Evolutionary conservation across 1,140 invertebrate species (phyloP), one percentile per base, ranked within the genome.

Genomic region (Halyomorpha halys): DNA sequence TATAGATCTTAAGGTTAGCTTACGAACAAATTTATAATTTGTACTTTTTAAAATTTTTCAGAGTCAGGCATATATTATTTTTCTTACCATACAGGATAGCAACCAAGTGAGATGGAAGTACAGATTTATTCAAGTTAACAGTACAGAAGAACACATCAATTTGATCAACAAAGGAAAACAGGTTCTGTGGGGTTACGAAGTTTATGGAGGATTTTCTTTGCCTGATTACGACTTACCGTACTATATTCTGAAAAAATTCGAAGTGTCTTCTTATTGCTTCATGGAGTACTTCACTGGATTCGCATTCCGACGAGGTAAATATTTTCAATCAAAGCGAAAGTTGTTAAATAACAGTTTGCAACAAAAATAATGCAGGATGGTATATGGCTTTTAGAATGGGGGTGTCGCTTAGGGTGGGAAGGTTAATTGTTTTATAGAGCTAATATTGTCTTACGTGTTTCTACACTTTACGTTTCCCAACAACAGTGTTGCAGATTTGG

Each of bases 281-380:
- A 49, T 49, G 47, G 47, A 49, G 47, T 49, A 49, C 47, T 49
- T 49, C n/a, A 49, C n/a, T 19, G 47, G 47, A 49, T 49, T 49
- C 21, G 47, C 47, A 11, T 3, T 49, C 2, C 5, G 47, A 16
- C n/a, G n/a, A 49, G 47, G 47, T 49, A 5, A 49, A 16, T 11
- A n/a, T 21, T 39, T 39, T 9, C 13, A 11, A 39, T 13, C 34
- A 2, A 39, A 4, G 8, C 3, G 8, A 30, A 39, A 11, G 34
- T 13, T 39, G 6, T 39, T 30, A 30, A 4, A 4, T 30, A 3
- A 30, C 8, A 30, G 27, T 30, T 4, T 30, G 3, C 27, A 4
- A 8, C 27, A 30, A 30, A 30, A 30, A 30, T 30, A 30, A 30
- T 30, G 27, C 27, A 4, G 27, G 27, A 30, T 8, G 3, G 3